Evolutionary conservation across 2,797 vertebrate genomes (phyloP).

Genomic region (Rousettus madagascariensis): DNA sequence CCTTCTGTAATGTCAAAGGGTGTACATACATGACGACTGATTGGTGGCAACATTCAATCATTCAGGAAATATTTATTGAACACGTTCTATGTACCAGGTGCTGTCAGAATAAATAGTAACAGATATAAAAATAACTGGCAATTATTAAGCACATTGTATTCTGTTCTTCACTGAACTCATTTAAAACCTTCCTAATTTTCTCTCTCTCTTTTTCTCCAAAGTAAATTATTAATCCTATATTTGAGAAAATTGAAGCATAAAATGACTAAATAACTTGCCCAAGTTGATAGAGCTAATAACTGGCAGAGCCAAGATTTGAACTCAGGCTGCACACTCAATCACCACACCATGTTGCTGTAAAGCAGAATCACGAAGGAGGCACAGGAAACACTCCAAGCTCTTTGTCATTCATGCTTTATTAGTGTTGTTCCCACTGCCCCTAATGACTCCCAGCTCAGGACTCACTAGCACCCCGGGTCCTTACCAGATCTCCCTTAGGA

Average conservation of each 20-base stretch:
- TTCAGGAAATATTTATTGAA: not conserved
- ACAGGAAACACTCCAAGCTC: too few relatives aligned
- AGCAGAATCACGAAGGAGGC: not conserved
- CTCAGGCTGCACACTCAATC: not conserved
- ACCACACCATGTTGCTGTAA: fast-evolving
- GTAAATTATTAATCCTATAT: not conserved
- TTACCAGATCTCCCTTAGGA: not conserved
- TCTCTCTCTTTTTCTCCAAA: not conserved
- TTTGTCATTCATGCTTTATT: not conserved
- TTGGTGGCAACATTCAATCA: not conserved
- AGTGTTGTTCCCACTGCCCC: fast-evolving
- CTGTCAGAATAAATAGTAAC: not conserved
- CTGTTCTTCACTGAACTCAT: not conserved
- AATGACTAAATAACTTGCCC: not conserved
- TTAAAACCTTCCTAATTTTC: not conserved
- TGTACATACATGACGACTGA: not conserved
- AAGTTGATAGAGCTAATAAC: not conserved
- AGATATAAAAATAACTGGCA: not conserved
- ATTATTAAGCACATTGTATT: not conserved
- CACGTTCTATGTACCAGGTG: not conserved
- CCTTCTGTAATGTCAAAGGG: not conserved
- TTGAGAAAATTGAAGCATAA: not conserved
- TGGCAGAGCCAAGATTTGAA: not conserved
- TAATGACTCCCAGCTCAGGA: not conserved
- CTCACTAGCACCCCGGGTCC: not conserved